Evolutionary conservation across 2,888 invertebrate species (phyloP), one percentile per base, ranked within the genome.

Genomic region (Oscheius sp.): DNA sequence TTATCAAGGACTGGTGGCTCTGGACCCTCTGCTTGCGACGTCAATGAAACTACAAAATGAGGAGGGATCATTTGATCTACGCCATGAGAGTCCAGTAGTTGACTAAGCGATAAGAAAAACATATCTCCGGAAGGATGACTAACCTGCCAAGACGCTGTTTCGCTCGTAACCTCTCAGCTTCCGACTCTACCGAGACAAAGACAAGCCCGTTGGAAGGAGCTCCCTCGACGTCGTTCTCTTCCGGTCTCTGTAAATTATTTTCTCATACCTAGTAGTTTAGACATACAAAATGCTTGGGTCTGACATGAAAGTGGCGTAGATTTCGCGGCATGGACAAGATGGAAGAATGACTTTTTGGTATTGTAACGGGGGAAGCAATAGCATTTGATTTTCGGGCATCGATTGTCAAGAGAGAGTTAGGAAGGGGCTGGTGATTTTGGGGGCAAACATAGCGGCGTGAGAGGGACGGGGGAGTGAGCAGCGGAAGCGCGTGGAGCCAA

Each of bases 111-210:
- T 37, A 42, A 65, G 7, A 50, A 63, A 73, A 42, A 42, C 42
- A 42, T 42, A 7, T 3, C 29, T 53, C 11, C 21, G 33, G 37
- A 21, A 21, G 47, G 13, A 9, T 32, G 33, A 65, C 59, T 29
- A 29, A 71, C 71, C 75, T 62, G 51, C 75, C 65, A n/a, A 70
- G 37, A 51, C 75, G 47, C 32, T 71, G 70, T 59, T 74, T 74
- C 33, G 70, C 70, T 13, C 74, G 63, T 7, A 60, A 21, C 74
- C 70, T 53, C 50, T 76, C 74, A 35, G 74, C 73, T 66, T 76
- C 73, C 50, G 73, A 74, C 59, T 76, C 76, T 51, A 76, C 57
- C 47, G 71, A 65, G 42, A 76, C 76, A 57, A 76, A 76, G 21
- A 62, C 63, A 42, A 76, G 48, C 32, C 73, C 73, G 62, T 51